Evolutionary conservation across 1,140 invertebrate genomes (phyloP).

Genomic region (Pseudomyrmex pallidus): DNA sequence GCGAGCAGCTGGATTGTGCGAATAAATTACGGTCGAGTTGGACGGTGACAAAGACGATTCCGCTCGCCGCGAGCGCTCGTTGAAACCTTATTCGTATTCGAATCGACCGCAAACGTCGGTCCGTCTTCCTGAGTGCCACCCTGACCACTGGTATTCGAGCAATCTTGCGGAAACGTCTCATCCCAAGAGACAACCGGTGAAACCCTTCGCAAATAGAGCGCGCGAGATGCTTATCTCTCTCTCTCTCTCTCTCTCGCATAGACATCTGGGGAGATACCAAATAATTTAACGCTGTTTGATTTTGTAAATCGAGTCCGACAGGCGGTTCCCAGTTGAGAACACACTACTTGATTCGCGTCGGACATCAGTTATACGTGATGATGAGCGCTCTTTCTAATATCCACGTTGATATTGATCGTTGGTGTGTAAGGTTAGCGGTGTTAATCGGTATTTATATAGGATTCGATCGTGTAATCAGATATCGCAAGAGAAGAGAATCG

Average conservation of each 20-base stretch:
- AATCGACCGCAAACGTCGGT: slow-evolving; percentile 41
- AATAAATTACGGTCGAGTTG: slow-evolving; percentile 34
- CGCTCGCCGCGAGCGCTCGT: not conserved
- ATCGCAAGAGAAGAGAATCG: not conserved
- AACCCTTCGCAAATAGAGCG: slow-evolving; percentile 2
- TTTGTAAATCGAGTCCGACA: not conserved
- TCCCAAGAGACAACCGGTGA: not conserved
- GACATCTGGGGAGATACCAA: not conserved
- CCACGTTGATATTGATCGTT: not conserved
- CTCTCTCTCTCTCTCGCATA: slow-evolving; percentile 28
- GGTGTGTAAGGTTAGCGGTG: not conserved
- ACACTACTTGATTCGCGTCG: slow-evolving; percentile 7
- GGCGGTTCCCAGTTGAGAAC: slow-evolving; percentile 2
- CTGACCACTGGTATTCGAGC: slow-evolving; percentile 33
- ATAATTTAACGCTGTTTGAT: not conserved
- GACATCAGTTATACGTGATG: not conserved
- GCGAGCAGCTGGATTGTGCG: slow-evolving; percentile 6
- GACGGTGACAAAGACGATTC: slow-evolving; percentile 27
- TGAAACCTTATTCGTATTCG: not conserved
- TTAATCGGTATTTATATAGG: slow-evolving; percentile 35
- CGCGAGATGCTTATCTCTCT: not conserved
- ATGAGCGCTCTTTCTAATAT: not conserved
- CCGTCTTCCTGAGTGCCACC: not conserved
- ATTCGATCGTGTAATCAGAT: slow-evolving; percentile 12
- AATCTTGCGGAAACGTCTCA: slow-evolving; percentile 1